phyloP scores from a whole-genome alignment of 2,113 vertebrate species.

The Danio rerio region DNA sequence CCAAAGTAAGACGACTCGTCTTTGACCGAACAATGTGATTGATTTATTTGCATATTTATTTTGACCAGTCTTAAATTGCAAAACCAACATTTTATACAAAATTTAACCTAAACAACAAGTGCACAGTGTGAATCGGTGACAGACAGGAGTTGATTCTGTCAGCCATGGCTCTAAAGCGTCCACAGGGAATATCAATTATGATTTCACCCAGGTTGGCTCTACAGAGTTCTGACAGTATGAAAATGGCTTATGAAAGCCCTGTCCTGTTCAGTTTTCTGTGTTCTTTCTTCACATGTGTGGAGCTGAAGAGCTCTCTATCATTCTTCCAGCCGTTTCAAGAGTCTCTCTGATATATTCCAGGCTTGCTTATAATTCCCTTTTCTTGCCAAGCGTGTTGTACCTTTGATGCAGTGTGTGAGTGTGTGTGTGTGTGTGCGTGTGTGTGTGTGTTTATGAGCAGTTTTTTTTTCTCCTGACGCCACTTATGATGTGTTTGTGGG shows the following conservation, averaged over 20 bases:
- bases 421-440: no score
- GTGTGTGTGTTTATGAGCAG: constrained; percentile 32
- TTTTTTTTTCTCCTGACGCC: constrained; percentile 20
- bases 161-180: neutral
- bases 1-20: no score
- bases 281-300: constrained; percentile 28
- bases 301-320: constrained; percentile 62
- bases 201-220: neutral
- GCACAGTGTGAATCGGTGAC: neutral
- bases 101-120: neutral
- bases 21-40: neutral
- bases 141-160: neutral
- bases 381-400: constrained; percentile 58
- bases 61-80: neutral
- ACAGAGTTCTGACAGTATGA: constrained; percentile 29
- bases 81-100: neutral
- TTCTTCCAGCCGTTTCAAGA: constrained; percentile 57
- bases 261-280: constrained; percentile 26
- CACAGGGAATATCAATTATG: constrained; percentile 2
- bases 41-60: neutral
- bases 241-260: constrained; percentile 35
- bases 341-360: constrained; percentile 60
- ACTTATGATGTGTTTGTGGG: constrained; percentile 35
- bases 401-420: constrained; percentile 4
- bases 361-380: constrained; percentile 52